phyloP scores from a whole-genome alignment of 1,140 invertebrate species.

The Teleogryllus occipitalis region DNA sequence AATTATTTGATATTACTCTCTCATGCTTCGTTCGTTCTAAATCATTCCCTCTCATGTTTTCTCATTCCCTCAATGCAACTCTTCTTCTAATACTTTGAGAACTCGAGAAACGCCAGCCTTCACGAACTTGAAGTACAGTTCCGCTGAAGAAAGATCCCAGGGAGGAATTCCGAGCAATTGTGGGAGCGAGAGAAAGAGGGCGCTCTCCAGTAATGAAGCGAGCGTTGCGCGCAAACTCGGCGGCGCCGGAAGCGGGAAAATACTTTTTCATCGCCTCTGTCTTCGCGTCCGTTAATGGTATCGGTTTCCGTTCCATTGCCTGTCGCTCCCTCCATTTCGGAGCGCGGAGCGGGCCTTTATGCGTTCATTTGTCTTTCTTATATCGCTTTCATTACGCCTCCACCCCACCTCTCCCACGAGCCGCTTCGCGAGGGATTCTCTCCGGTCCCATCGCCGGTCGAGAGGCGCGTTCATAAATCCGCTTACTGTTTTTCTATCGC shows the following conservation, averaged over 20 bases:
- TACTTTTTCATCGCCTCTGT: not conserved
- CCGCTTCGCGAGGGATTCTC: not conserved
- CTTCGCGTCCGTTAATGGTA: not conserved
- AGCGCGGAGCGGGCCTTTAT: not conserved
- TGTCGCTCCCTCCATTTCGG: not conserved
- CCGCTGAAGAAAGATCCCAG: no score
- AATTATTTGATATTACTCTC: no score
- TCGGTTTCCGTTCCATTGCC: not conserved
- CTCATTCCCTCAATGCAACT: no score
- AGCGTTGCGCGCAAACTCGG: not conserved
- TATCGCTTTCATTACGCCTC: not conserved
- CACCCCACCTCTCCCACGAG: not conserved
- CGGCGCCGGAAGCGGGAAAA: not conserved
- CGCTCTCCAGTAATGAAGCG: constrained; percentile 3
- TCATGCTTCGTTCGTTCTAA: no score
- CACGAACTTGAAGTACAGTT: no score
- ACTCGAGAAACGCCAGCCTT: no score
- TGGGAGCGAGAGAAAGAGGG: not conserved
- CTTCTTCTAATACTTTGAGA: no score
- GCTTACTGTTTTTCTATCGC: not conserved
- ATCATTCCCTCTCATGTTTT: no score
- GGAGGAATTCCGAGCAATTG: no score
- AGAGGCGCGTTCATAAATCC: not conserved
- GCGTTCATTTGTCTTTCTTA: not conserved
- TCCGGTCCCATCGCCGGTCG: no score